Percentiles rank a stretch among this genome's conserved stretches.
Conservation (phyloP, 1,140 invertebrate species). For the Drosophila nigromelanica region DNA sequence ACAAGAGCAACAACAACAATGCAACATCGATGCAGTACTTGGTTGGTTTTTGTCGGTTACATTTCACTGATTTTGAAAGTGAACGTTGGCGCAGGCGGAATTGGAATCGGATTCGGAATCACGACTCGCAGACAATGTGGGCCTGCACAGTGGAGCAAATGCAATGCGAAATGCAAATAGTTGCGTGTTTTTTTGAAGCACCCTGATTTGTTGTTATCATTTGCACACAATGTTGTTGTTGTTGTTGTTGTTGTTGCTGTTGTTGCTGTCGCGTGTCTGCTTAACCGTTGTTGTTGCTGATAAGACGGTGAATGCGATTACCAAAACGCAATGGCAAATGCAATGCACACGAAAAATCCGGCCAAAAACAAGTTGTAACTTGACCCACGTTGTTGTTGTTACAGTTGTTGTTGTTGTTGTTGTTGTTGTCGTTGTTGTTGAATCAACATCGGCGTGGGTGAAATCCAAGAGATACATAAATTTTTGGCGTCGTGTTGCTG, state of each 20-base stretch:
- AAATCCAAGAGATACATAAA: conserved; percentile 73
- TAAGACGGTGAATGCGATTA: conserved; percentile 54
- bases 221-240: conserved; percentile 46
- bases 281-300: conserved; percentile 22
- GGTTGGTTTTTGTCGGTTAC: conserved; percentile 61
- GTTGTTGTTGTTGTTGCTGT: conserved; percentile 37
- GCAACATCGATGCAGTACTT: conserved; percentile 63
- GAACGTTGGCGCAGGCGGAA: conserved; percentile 71
- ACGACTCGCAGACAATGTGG: conserved; percentile 59
- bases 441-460: conserved; percentile 65
- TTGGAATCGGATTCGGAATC: conserved; percentile 59
- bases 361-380: conserved; percentile 59
- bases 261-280: conserved; percentile 26
- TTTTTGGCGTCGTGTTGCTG: conserved; percentile 72
- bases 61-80: conserved; percentile 83
- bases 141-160: conserved; percentile 53
- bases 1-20: conserved; percentile 54
- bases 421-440: conserved; percentile 15
- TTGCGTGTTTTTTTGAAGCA: neutral
- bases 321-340: conserved; percentile 34
- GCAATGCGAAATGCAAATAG: conserved; percentile 17
- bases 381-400: conserved; percentile 46
- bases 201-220: conserved; percentile 51
- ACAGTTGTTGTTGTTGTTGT: conserved; percentile 7
- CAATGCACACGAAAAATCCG: conserved; percentile 17